Evolutionary conservation across 2,113 vertebrate species (phyloP).

Genomic region (Orthonyx spaldingii): DNA sequence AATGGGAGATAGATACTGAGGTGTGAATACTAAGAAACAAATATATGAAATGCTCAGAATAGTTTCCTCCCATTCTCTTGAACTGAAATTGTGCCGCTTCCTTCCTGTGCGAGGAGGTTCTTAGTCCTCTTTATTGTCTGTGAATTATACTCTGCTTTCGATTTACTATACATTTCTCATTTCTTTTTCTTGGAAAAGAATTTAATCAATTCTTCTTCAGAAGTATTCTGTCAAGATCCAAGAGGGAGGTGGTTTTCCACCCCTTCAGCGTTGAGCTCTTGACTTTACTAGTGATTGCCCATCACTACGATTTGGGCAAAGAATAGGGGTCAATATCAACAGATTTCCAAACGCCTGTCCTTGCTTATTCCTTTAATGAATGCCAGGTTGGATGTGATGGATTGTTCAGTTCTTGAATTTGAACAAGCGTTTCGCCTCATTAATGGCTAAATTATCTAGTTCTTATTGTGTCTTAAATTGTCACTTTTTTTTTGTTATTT

Average conservation of each 20-base stretch:
- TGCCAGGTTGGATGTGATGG: not conserved
- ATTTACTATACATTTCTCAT: not conserved
- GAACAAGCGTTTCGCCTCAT: not conserved
- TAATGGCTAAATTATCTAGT: not conserved
- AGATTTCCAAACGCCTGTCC: not conserved
- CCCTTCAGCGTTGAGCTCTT: not conserved
- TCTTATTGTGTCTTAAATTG: not conserved
- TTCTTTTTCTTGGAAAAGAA: not conserved
- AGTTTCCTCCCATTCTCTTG: not conserved
- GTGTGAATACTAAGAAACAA: not conserved
- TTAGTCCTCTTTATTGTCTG: not conserved
- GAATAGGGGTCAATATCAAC: rapidly evolving
- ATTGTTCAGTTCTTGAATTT: not conserved
- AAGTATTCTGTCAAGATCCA: not conserved
- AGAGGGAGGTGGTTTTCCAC: not conserved
- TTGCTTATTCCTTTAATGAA: not conserved
- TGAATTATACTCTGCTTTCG: not conserved
- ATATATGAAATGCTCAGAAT: not conserved
- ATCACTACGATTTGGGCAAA: not conserved
- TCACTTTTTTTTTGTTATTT: not conserved
- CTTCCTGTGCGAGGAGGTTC: rapidly evolving
- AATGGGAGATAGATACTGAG: not conserved
- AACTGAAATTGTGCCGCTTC: not conserved
- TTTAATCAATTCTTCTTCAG: not conserved
- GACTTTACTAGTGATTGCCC: not conserved